phyloP scores from a whole-genome alignment of 2,113 vertebrate genomes.

The Mormyrus lacerda region DNA sequence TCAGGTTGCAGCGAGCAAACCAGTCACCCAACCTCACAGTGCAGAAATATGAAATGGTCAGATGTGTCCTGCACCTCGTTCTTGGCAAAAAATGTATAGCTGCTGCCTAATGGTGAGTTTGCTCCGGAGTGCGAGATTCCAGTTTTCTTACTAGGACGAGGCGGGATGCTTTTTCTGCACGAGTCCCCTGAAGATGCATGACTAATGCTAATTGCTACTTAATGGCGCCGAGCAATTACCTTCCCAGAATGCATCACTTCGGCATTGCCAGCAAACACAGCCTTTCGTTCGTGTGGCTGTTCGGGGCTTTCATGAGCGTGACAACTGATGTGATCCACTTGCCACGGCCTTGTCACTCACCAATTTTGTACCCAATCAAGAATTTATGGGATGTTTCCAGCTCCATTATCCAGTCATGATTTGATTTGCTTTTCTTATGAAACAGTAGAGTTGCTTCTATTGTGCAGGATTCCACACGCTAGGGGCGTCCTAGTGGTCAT shows the following conservation, averaged over 20 bases:
- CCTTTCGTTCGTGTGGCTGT: background rate
- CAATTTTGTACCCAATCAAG: conserved; percentile 2
- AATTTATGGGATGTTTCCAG: conserved; percentile 11
- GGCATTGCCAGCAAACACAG: background rate
- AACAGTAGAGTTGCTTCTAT: background rate
- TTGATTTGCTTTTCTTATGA: background rate
- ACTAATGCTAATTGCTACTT: background rate
- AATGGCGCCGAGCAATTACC: background rate
- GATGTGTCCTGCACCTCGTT: background rate
- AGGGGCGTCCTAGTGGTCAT: background rate
- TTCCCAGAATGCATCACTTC: background rate
- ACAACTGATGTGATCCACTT: background rate
- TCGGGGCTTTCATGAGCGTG: background rate
- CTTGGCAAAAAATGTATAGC: background rate
- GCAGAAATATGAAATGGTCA: background rate
- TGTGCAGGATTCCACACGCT: background rate
- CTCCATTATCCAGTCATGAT: background rate
- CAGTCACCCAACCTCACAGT: background rate
- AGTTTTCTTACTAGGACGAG: background rate
- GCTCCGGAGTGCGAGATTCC: background rate
- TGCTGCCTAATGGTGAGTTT: background rate
- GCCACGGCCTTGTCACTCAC: conserved; percentile 1
- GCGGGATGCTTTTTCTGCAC: background rate
- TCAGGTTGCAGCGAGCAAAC: background rate
- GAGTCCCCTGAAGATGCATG: background rate